Evolutionary conservation across 2,113 vertebrate genomes (phyloP), one percentile per base, ranked within the genome.

Genomic region (Zootoca vivipara): DNA sequence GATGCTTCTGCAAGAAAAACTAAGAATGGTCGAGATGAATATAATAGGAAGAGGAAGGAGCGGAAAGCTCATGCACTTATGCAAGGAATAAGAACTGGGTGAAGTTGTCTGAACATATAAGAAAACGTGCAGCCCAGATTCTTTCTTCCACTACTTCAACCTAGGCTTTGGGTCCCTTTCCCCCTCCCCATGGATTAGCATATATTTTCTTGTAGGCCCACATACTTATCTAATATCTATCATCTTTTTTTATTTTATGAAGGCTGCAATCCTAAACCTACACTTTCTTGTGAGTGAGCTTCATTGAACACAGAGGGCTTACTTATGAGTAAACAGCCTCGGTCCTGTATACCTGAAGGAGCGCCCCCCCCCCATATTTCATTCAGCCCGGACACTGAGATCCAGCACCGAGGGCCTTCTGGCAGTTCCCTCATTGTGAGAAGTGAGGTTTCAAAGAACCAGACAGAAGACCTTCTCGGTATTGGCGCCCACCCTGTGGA

Each of bases 11-110:
- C 26, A 13, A 86, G 90, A 84, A 30, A 91, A 94, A 87, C 0
- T 30, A 15, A 88, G 33, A 84, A 88, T 89, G 20, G 46, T 65
- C 2, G 13, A 80, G 8, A 33, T 86, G 85, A 88, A 86, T n/a
- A 1, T 35, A 42, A 3, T 13, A 75, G 81, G 79, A 81, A 79
- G 87, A 77, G 28, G 85, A 87, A 90, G 81, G 1, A 62, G 85
- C 85, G 18, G 0, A 0, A 52, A 84, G 85, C 28, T 62, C 28
- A 85, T 3, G 74, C 2, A 85, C 0, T 46, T 5, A 58, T 30
- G 67, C 58, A 81, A 79, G 18, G 42, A 86, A 72, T 4, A 78
- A 20, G 1, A 81, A 5, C 1, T 62, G 30, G 20, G 85, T 73
- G 16, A 58, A 30, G 16, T 73, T 81, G 80, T 73, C 33, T 30